A percentile compares a stretch with the other conserved stretches of the same genome.
Conservation (phyloP, 1,140 invertebrate genomes). For the Steinernema khuongi region DNA sequence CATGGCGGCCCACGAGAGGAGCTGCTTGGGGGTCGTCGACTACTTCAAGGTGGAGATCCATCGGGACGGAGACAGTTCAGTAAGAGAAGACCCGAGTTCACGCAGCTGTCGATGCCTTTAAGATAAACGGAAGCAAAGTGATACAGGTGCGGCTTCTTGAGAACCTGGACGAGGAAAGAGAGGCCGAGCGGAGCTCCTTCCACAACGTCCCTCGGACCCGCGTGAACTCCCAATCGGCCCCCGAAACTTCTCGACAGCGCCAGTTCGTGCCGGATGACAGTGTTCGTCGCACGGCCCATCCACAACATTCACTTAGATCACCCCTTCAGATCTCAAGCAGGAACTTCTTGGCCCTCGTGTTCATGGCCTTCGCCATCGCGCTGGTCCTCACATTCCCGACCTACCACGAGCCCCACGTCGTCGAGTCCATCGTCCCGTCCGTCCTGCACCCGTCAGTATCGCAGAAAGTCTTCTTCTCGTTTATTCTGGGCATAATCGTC, state of each 20-base stretch:
- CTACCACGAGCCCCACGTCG: background rate
- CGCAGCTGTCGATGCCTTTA: constrained; percentile 48
- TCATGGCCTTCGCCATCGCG: constrained; percentile 13
- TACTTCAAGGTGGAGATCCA: constrained; percentile 24
- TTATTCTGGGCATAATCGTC: constrained; percentile 23
- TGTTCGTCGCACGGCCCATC: background rate
- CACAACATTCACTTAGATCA: background rate
- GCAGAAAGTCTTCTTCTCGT: constrained; percentile 25
- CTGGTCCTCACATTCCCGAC: constrained; percentile 12
- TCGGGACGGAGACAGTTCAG: constrained; percentile 18
- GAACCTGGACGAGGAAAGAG: background rate
- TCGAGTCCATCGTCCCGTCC: constrained; percentile 14
- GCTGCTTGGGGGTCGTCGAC: background rate
- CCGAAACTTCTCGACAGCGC: background rate
- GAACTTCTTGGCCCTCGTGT: background rate
- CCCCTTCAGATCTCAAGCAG: constrained; percentile 15
- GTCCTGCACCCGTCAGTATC: constrained; percentile 19
- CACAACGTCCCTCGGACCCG: background rate
- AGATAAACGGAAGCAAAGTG: constrained; percentile 4
- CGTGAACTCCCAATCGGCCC: background rate
- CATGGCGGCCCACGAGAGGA: background rate
- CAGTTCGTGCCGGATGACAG: background rate
- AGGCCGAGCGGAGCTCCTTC: background rate
- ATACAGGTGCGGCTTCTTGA: background rate
- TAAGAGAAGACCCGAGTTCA: constrained; percentile 31